A percentile compares a stretch with the other conserved stretches of the same genome.
phyloP scores from a whole-genome alignment of 2,113 vertebrate species.

The Isurus oxyrinchus region DNA sequence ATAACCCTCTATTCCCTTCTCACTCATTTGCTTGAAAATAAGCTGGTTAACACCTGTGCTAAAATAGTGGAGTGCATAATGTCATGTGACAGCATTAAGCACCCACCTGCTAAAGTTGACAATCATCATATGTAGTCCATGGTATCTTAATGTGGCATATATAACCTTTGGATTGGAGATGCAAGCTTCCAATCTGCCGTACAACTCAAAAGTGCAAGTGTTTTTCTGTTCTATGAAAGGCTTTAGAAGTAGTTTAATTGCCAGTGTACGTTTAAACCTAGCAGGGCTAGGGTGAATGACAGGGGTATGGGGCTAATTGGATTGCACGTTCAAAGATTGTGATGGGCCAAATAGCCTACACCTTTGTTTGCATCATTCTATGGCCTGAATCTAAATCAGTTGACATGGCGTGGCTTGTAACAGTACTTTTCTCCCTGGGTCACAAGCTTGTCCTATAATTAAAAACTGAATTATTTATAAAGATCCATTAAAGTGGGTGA shows the following conservation, averaged over 20 bases:
- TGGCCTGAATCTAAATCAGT: constrained; percentile 44
- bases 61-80: not conserved
- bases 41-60: not conserved
- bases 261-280: not conserved
- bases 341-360: not conserved
- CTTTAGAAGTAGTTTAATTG: not conserved
- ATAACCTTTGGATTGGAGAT: not conserved
- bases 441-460: constrained; percentile 68
- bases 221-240: not conserved
- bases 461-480: constrained; percentile 85
- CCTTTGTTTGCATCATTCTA: not conserved
- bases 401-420: constrained; percentile 38
- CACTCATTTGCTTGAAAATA: not conserved
- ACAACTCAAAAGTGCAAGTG: not conserved
- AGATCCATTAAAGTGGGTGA: constrained; percentile 58
- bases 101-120: not conserved
- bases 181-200: not conserved
- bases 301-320: not conserved
- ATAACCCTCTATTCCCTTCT: not conserved
- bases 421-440: constrained; percentile 50
- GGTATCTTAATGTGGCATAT: not conserved
- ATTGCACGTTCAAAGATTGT: not conserved
- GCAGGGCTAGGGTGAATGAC: not conserved
- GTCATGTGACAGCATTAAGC: not conserved
- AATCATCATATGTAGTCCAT: too few species aligned